These are phyloP conservation scores for Drosophila bocqueti DNA, from an alignment of 1,140 invertebrate genomes.

Conservation along the genomic window DNA sequence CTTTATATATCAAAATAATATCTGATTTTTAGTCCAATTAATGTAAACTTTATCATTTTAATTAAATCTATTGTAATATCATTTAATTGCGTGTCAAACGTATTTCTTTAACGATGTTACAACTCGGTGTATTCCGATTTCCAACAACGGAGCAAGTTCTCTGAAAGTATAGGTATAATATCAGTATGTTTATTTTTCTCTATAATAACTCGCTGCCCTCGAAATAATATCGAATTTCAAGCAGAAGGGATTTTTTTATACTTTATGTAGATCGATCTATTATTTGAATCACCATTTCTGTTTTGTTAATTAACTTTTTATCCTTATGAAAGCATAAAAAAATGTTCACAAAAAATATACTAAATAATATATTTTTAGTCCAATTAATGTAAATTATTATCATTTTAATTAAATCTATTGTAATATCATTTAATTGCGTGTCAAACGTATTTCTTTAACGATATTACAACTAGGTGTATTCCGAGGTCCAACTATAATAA, in stretches of 20 bases:
- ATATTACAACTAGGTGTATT: no score
- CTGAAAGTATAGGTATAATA: neutral
- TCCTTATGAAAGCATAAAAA: neutral
- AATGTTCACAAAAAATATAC: neutral
- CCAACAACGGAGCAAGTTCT: no score
- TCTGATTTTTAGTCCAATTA: neutral
- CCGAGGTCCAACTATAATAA: no score
- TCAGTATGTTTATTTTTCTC: no score
- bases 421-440: no score
- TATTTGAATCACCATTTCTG: neutral
- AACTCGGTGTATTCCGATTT: neutral
- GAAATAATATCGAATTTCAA: no score
- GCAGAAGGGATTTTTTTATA: neutral
- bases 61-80: neutral
- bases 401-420: no score
- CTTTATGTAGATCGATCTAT: neutral
- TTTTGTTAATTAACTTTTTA: neutral
- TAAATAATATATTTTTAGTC: no score
- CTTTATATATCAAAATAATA: neutral
- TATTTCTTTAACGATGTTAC: neutral
- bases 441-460: no score
- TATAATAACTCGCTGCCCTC: no score
- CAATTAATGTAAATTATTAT: no score
- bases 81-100: neutral
- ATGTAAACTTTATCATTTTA: neutral